These are phyloP conservation scores for Lepilemur septentrionalis DNA, from an alignment of 2,797 vertebrate genomes.

Conservation along the genomic window DNA sequence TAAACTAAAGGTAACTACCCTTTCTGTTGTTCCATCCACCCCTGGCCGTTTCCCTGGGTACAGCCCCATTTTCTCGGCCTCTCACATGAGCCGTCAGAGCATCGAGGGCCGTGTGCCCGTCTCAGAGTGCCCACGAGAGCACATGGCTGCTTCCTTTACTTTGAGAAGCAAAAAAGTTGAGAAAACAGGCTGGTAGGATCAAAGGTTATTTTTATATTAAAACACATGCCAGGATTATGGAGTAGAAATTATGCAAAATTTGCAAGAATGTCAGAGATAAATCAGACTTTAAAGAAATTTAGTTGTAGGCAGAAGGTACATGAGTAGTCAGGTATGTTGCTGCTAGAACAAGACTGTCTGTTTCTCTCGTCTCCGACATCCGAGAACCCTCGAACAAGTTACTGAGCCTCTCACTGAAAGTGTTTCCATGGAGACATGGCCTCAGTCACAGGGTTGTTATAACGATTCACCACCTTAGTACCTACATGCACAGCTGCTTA, in stretches of 20 bases:
- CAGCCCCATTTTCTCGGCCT: not conserved
- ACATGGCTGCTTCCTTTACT: not conserved
- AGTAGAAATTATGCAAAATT: not conserved
- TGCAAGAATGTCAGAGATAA: not conserved
- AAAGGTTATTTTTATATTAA: not conserved
- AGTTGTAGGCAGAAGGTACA: not conserved
- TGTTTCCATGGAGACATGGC: not conserved
- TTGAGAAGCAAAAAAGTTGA: not conserved
- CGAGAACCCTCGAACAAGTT: not conserved
- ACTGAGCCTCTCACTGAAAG: not conserved
- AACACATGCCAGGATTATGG: not conserved
- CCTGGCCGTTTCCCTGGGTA: not conserved
- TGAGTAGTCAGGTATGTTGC: fast-evolving
- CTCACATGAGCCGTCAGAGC: not conserved
- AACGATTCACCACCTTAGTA: not conserved
- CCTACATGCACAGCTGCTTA: fast-evolving
- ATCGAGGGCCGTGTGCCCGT: not conserved
- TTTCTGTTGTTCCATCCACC: not conserved
- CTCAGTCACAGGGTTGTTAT: not conserved
- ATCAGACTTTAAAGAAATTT: not conserved
- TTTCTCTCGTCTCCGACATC: not conserved
- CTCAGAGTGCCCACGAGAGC: not conserved
- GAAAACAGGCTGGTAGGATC: not conserved
- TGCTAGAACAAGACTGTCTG: not conserved
- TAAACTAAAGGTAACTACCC: not conserved